Evolutionary conservation across 1,140 invertebrate genomes (phyloP).

Genomic region (Melipona quadrifasciata): DNA sequence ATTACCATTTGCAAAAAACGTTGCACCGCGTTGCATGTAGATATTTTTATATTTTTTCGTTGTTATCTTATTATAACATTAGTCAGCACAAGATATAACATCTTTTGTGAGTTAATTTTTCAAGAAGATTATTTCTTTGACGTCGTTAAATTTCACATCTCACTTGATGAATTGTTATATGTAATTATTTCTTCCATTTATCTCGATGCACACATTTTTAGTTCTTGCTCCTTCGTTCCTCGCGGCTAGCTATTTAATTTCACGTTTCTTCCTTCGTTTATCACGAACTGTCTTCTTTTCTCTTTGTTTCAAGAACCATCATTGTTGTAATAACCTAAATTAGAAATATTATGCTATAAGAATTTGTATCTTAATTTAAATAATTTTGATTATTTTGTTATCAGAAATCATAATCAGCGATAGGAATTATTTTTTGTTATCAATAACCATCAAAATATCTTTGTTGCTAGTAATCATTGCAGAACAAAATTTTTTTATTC

Average conservation of each 20-base stretch:
- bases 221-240: neutral
- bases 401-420: neutral
- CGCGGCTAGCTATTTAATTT: neutral
- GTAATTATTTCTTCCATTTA: slow-evolving; percentile 20
- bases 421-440: neutral
- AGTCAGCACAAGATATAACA: neutral
- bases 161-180: neutral
- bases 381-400: neutral
- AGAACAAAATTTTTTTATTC: no score
- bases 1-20: neutral
- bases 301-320: neutral
- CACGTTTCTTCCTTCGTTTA: neutral
- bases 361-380: neutral
- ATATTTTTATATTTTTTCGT: neutral
- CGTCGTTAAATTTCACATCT: slow-evolving; percentile 3
- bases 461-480: no score
- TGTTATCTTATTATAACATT: neutral
- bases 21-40: neutral
- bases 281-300: neutral
- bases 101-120: neutral
- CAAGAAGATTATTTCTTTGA: neutral
- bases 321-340: neutral
- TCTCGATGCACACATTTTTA: slow-evolving; percentile 24
- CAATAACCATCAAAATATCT: no score
- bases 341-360: neutral